Evolutionary conservation across 2,113 vertebrate species (phyloP).

Genomic region (Macheiramphus alcinus): DNA sequence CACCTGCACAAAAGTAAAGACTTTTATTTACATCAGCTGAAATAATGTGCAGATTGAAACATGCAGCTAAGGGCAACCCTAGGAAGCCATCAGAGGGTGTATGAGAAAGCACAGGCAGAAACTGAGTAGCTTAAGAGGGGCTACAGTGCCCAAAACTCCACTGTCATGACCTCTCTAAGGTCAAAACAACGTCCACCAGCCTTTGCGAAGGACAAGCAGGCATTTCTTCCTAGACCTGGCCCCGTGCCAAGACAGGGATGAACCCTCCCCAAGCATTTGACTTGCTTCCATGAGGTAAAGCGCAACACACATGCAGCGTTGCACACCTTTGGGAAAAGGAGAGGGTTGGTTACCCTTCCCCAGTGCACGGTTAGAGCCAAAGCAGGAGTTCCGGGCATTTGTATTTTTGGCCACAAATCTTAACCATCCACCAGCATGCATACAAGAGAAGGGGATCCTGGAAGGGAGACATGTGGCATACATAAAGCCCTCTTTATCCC

Average conservation of each 20-base stretch:
- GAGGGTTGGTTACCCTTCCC: neutral
- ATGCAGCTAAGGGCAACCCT: neutral
- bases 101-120: neutral
- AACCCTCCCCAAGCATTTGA: accelerated
- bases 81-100: neutral
- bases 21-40: neutral
- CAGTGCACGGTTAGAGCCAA: neutral
- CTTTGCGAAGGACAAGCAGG: neutral
- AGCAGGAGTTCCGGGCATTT: neutral
- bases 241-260: neutral
- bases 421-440: neutral
- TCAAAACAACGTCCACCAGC: neutral
- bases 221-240: neutral
- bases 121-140: neutral
- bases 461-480: neutral
- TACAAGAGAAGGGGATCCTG: neutral
- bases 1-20: neutral
- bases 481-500: conserved; percentile 80
- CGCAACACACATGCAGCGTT: neutral
- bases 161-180: accelerated
- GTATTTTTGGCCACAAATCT: neutral
- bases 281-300: neutral
- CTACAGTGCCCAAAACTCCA: neutral
- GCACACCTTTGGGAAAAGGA: neutral
- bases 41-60: neutral